Percentiles rank a stretch among this genome's conserved stretches.
Evolutionary conservation across 2,113 vertebrate species (phyloP).

Genomic region (Hippocampus barbouri): DNA sequence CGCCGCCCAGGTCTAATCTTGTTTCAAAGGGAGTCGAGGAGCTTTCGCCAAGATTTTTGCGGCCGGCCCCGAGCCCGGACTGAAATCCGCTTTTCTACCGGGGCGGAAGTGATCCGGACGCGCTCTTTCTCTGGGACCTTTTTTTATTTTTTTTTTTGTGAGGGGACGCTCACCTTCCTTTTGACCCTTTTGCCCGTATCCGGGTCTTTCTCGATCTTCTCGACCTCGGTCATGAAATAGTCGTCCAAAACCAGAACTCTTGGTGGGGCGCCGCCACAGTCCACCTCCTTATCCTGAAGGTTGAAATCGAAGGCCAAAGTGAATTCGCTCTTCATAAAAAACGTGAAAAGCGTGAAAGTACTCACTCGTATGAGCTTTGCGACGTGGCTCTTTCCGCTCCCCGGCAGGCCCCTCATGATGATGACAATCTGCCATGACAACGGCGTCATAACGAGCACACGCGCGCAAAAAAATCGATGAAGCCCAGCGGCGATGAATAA

Average conservation of each 20-base stretch:
- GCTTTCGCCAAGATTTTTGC: too few species aligned
- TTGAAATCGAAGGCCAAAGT: neutral
- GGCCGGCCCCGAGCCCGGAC: neutral
- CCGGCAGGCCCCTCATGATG: constrained; percentile 96
- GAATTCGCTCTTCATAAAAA: neutral
- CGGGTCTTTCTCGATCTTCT: constrained; percentile 91
- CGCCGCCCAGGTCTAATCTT: too few species aligned
- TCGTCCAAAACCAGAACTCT: constrained; percentile 95
- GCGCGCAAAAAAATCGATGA: neutral
- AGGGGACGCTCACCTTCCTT: constrained; percentile 78
- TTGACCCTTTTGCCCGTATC: constrained; percentile 92
- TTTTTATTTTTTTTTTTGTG: too few species aligned
- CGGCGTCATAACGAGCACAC: neutral
- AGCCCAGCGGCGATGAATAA: neutral
- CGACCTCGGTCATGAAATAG: constrained; percentile 96
- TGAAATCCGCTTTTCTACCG: neutral
- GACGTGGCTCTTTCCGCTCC: constrained; percentile 98
- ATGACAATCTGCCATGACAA: constrained; percentile 88
- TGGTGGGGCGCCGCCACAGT: constrained; percentile 93
- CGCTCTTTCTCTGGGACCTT: neutral
- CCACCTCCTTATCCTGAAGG: constrained; percentile 93
- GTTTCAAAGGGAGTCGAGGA: too few species aligned
- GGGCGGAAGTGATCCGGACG: too few species aligned
- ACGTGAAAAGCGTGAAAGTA: constrained; percentile 19
- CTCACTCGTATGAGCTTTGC: constrained; percentile 95